phyloP scores from a whole-genome alignment of 2,797 vertebrate species.

The Merluccius polli region DNA sequence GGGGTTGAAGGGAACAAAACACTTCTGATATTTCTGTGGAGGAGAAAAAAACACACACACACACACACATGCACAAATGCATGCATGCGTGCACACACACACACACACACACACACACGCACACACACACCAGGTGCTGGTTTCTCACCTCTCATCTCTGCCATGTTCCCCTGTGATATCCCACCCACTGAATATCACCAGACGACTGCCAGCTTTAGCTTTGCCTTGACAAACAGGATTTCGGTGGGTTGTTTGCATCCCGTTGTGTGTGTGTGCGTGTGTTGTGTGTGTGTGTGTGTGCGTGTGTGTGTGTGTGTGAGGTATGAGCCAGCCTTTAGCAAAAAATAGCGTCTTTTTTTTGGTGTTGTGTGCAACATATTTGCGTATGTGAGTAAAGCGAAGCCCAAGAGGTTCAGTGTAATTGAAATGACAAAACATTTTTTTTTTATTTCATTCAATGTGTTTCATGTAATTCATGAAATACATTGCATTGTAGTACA shows the following conservation, averaged over 20 bases:
- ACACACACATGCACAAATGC: background rate
- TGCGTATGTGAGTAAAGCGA: background rate
- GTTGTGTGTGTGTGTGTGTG: background rate
- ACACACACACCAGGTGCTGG: conserved; percentile 38
- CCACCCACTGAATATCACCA: conserved; percentile 48
- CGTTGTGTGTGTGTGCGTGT: background rate
- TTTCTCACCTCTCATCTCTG: conserved; percentile 45
- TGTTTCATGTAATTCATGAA: background rate
- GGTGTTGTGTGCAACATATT: background rate
- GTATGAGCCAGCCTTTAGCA: background rate
- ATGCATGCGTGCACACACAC: background rate
- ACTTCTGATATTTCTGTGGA: conserved; percentile 27
- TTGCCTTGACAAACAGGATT: conserved; percentile 32
- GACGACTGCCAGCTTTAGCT: conserved; percentile 40
- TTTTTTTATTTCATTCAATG: background rate
- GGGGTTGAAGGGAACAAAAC: conserved; percentile 25
- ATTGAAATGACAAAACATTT: background rate
- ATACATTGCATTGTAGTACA: too few relatives aligned
- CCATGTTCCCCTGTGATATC: conserved; percentile 42
- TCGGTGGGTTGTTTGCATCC: conserved; percentile 25
- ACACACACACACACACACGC: background rate
- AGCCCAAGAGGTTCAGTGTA: background rate
- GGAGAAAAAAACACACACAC: conserved; percentile 15
- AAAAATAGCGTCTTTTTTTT: background rate
- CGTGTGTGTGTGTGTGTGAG: background rate